Conservation (phyloP, 2,888 invertebrate genomes). For the Ephialtes manifestator region DNA sequence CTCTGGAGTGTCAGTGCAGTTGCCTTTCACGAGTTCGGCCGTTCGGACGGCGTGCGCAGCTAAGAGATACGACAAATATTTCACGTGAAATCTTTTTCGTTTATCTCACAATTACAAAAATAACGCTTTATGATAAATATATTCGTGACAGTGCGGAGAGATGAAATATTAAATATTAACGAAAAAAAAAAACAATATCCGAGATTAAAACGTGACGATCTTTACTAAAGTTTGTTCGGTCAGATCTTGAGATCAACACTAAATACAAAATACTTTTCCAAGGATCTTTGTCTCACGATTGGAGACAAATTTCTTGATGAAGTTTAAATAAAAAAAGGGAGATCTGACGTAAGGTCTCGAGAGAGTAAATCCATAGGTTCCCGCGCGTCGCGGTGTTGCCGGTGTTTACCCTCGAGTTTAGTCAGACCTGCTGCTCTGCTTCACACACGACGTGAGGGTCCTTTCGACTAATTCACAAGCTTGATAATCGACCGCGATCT, state of each 20-base stretch:
- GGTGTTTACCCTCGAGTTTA: slow-evolving; percentile 54
- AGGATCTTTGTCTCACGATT: neutral
- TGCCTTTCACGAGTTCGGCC: slow-evolving; percentile 80
- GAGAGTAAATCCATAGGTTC: slow-evolving; percentile 15
- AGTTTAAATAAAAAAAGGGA: neutral
- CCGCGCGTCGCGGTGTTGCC: slow-evolving; percentile 63
- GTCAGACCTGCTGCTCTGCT: neutral
- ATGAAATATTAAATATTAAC: neutral
- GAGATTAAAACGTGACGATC: neutral
- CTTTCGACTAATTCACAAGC: neutral
- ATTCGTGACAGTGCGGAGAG: slow-evolving; percentile 10
- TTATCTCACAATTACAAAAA: neutral
- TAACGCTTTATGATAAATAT: neutral
- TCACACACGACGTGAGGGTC: neutral
- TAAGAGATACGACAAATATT: slow-evolving; percentile 7
- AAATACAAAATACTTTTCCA: neutral
- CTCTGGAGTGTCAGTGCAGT: slow-evolving; percentile 70
- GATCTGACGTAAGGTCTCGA: neutral
- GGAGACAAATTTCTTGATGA: neutral
- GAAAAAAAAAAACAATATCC: neutral
- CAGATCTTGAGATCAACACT: neutral
- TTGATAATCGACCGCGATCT: slow-evolving; percentile 12
- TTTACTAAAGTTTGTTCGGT: neutral
- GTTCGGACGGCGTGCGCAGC: slow-evolving; percentile 71
- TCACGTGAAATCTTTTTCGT: slow-evolving; percentile 22